Base-by-base conservation (phyloP, 1,140 invertebrate genomes). In the Drosophila truncata region DNA sequence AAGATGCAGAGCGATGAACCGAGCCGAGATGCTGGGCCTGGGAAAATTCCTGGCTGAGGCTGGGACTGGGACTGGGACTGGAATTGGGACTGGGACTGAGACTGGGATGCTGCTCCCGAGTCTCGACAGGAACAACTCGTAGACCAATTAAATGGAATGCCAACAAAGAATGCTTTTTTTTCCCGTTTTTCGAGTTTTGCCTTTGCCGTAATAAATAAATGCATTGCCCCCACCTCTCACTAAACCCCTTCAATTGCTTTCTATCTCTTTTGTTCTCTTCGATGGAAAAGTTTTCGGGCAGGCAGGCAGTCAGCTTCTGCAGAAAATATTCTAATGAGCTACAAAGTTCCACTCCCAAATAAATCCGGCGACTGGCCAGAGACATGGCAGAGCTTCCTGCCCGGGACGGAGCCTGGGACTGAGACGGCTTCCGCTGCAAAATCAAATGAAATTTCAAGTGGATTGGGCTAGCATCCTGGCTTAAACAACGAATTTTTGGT, bases 301-400 rank as follows among this genome's bases (percentile, higher is more conserved):
- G 63, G 57, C 44, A 64, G 59, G 69, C 41, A 42, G 57, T 71
- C 60, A 58, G 72, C 50, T 76, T 76, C 44, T 75, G 65, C 78
- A 84, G 84, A 88, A 88, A 87, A 84, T 87, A 87, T 87, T 87
- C 84, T 87, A 87, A 87, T 87, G 84, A 87, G 84, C 72, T 78
- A 80, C 84, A 84, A 88, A 88, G 85, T 87, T 87, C 44, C 52
- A 50, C 37, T 39, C n/a, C 46, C 37, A 11, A 37, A 35, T 46
- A 46, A 63, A 29, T 63, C 47, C 27, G 37, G 20, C 27, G 47
- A 66, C 27, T 18, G 62, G 33, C 10, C 66, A 66, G 57, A 41
- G 62, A 69, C 47, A 72, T 49, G 50, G 41, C 41, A 49, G 35
- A 25, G 42, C 62, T 67, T 84, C 81, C 81, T 84, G 81, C 35